Evolutionary conservation across 2,113 vertebrate genomes (phyloP), one percentile per base, ranked within the genome.

Genomic region (Pavo muticus): DNA sequence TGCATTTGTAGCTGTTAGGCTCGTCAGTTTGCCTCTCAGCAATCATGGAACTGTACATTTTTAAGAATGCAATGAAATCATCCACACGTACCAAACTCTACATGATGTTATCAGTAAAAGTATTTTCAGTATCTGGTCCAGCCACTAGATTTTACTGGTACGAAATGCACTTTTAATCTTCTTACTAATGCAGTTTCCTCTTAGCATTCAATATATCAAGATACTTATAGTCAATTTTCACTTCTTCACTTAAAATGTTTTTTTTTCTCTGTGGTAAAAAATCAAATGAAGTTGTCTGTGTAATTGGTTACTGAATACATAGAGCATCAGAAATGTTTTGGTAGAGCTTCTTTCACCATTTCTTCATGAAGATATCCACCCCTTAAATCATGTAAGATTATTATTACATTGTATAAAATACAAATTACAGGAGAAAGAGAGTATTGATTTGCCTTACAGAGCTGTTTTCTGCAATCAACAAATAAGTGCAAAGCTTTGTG

Each of bases 41-140:
- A 69, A 54, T 68, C 1, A 3, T 56, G 64, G 56, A 89, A 61
- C 9, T 77, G 32, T 25, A 4, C 79, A 42, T 91, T 96, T 95
- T 92, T 57, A 95, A 94, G 78, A 91, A 93, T 68, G 56, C 45
- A 90, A 85, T 93, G 88, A 88, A 94, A 83, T 32, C 29, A 77
- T 30, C 74, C 50, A 1, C 81, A 88, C 7, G 54, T 24, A 74
- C 56, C 39, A 80, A 93, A 91, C 18, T 88, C 35, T 27, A 71
- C 59, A 88, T 81, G 78, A 70, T 65, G 32, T 86, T 96, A 95
- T 90, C 91, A 90, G 95, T 95, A 95, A 95, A 96, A 83, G 75
- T 71, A 89, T 87, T 96, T 92, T 80, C 78, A 90, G 82, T n/a
- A 75, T 93, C 79, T 93, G 69, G 61, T 32, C 47, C 29, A 90